Percentiles rank a stretch among this genome's conserved stretches.
phyloP scores from a whole-genome alignment of 2,888 invertebrate genomes.

The Rhorus exstirpatorius region DNA sequence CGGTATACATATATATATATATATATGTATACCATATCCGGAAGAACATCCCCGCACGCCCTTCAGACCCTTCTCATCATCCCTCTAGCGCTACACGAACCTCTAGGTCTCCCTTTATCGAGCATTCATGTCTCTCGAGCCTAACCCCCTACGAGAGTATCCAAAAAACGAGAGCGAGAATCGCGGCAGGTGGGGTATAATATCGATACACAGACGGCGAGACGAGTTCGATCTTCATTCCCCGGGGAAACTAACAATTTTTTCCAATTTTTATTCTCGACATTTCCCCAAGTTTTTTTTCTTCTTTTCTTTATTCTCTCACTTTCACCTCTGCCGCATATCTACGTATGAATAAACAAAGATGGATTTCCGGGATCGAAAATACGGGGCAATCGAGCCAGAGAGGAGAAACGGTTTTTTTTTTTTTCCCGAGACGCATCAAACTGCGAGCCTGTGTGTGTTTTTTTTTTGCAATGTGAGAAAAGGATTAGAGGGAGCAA shows the following conservation, averaged over 20 bases:
- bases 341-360: conserved; percentile 71
- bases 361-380: conserved; percentile 56
- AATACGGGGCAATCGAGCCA: conserved; percentile 22
- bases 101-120: conserved; percentile 60
- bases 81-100: conserved; percentile 45
- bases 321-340: conserved; percentile 8
- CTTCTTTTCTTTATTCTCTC: conserved; percentile 59
- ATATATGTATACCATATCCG: conserved; percentile 18
- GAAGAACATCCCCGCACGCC: conserved; percentile 72
- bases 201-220: conserved; percentile 77
- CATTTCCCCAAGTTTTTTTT: conserved; percentile 57
- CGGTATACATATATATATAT: conserved; percentile 33
- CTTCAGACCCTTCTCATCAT: conserved; percentile 69
- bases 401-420: conserved; percentile 48
- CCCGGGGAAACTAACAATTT: conserved; percentile 47
- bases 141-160: conserved; percentile 73
- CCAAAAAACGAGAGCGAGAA: conserved; percentile 75
- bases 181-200: conserved; percentile 81
- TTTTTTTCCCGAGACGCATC: conserved; percentile 38
- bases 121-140: conserved; percentile 63
- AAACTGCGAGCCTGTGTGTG: conserved; percentile 28
- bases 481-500: conserved; percentile 72
- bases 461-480: conserved; percentile 72
- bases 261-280: conserved; percentile 66
- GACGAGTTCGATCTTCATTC: conserved; percentile 58